Percentiles rank a stretch among this genome's conserved stretches.
phyloP scores from a whole-genome alignment of 2,797 vertebrate genomes.

The Mormyrus proboscirostris region DNA sequence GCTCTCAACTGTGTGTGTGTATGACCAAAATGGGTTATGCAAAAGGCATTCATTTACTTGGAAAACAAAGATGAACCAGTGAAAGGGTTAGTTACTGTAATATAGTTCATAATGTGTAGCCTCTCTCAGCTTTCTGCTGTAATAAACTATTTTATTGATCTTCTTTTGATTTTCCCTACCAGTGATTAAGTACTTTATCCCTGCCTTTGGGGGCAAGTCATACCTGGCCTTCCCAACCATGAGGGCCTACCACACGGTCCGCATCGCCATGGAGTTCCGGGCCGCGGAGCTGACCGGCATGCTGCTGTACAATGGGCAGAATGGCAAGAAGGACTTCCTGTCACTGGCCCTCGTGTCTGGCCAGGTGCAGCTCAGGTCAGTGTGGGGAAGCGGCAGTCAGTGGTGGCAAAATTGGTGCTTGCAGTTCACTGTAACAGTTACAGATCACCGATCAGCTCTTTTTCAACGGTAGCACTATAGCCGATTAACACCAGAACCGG shows the following conservation, averaged over 20 bases:
- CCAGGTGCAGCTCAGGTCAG: slow-evolving; percentile 83
- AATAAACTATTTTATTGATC: not conserved
- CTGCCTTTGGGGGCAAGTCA: slow-evolving; percentile 81
- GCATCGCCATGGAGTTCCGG: slow-evolving; percentile 89
- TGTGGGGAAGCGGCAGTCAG: not conserved
- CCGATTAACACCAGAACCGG: not conserved
- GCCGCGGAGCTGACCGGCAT: slow-evolving; percentile 74
- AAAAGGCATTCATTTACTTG: not conserved
- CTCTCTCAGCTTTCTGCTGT: not conserved
- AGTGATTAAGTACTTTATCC: slow-evolving; percentile 78
- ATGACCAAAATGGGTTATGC: not conserved
- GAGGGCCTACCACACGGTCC: slow-evolving; percentile 87
- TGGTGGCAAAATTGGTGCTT: not conserved
- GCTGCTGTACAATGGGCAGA: slow-evolving; percentile 87
- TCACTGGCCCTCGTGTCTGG: slow-evolving; percentile 76
- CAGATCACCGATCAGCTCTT: not conserved
- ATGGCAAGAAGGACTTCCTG: slow-evolving; percentile 85
- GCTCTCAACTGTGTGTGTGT: not conserved
- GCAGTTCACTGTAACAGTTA: not conserved
- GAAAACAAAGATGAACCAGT: not conserved
- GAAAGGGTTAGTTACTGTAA: not conserved
- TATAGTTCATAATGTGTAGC: not conserved
- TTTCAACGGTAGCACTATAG: not conserved
- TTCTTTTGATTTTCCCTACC: slow-evolving; percentile 21
- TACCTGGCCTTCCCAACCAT: slow-evolving; percentile 88